Conservation (phyloP, 2,113 vertebrate genomes). For the Rattus rattus region DNA sequence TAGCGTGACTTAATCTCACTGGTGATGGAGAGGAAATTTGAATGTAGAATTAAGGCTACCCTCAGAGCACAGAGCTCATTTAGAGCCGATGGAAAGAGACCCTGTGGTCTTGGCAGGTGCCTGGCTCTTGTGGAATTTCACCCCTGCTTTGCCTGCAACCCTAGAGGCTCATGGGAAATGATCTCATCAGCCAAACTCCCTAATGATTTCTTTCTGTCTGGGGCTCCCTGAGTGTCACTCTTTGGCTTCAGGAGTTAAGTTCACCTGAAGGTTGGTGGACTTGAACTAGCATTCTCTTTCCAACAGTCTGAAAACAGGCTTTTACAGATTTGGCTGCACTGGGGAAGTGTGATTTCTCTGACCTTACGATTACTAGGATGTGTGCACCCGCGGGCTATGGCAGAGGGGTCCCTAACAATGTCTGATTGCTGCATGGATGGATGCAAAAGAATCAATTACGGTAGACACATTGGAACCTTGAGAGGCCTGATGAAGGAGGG, state of each 20-base stretch:
- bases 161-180: neutral
- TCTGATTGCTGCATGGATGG: neutral
- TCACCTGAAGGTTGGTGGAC: neutral
- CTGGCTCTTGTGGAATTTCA: neutral
- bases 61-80: neutral
- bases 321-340: neutral
- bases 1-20: neutral
- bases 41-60: conserved; percentile 20
- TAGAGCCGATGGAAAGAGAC: neutral
- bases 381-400: neutral
- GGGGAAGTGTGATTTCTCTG: neutral
- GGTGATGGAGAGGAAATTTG: conserved; percentile 2
- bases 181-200: neutral
- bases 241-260: neutral
- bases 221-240: neutral
- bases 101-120: neutral
- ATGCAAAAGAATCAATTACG: neutral
- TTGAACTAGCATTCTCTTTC: neutral
- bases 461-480: neutral
- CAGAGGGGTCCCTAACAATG: neutral
- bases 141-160: neutral
- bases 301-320: neutral
- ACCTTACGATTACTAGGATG: neutral
- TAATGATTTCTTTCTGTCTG: neutral
- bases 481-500: neutral